These are phyloP conservation scores for Wiebesia pumilae DNA, from an alignment of 1,140 invertebrate species.

Conservation along the genomic window DNA sequence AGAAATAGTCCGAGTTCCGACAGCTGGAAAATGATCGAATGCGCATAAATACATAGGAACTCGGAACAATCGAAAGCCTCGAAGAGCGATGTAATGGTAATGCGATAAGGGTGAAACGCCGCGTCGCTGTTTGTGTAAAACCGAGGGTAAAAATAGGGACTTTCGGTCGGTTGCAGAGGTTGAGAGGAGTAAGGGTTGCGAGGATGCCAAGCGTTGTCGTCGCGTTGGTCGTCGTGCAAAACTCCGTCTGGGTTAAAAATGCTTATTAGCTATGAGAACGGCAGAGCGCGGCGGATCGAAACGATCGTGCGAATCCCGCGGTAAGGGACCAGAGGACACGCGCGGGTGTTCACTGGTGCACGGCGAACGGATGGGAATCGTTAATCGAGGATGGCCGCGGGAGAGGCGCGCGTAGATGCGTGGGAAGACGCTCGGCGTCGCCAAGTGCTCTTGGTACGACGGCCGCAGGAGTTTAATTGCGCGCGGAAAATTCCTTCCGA, in stretches of 20 bases:
- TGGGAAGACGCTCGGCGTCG: not conserved
- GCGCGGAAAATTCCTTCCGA: slow-evolving; percentile 8
- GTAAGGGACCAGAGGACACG: not conserved
- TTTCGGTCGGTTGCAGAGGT: not conserved
- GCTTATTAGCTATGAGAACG: not conserved
- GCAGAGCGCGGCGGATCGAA: not conserved
- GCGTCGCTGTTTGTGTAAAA: not conserved
- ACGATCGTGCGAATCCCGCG: not conserved
- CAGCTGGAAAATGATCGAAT: too few species aligned
- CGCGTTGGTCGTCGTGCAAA: too few species aligned
- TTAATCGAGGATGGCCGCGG: not conserved
- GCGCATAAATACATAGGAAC: not conserved
- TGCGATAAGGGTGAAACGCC: not conserved
- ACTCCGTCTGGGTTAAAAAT: not conserved
- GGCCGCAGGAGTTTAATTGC: not conserved
- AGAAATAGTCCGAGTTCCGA: not conserved
- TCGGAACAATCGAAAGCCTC: not conserved
- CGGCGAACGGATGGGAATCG: not conserved
- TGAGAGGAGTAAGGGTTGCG: not conserved
- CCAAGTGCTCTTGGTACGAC: too few species aligned
- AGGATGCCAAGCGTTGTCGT: too few species aligned
- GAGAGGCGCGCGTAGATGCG: not conserved
- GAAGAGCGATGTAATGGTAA: not conserved
- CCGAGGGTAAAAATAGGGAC: not conserved
- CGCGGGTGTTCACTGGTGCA: not conserved